phyloP scores from a whole-genome alignment of 2,888 invertebrate genomes.

The Acanthopleura granulata region DNA sequence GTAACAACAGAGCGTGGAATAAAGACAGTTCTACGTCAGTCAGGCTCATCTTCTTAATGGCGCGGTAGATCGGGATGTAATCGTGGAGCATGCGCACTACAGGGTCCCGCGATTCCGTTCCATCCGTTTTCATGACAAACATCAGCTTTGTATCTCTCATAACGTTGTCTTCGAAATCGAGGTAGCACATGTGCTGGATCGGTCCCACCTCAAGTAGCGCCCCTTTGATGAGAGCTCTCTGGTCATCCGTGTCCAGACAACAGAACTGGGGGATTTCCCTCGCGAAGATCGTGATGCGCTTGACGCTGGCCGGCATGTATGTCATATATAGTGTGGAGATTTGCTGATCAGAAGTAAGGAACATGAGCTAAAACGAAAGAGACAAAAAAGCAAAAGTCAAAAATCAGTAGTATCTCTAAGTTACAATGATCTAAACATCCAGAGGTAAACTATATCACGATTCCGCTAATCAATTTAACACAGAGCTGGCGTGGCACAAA shows the following conservation, averaged over 20 bases:
- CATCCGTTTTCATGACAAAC: slow-evolving; percentile 32
- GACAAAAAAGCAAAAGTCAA: background rate
- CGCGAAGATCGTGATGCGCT: slow-evolving; percentile 55
- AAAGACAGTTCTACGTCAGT: slow-evolving; percentile 51
- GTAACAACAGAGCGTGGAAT: slow-evolving; percentile 44
- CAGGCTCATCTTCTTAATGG: slow-evolving; percentile 40
- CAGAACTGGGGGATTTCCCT: slow-evolving; percentile 57
- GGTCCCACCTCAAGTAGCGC: slow-evolving; percentile 54
- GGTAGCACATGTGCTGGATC: slow-evolving; percentile 44
- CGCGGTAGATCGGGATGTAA: slow-evolving; percentile 25
- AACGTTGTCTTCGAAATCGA: slow-evolving; percentile 30
- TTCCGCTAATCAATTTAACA: no score
- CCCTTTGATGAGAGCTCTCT: slow-evolving; percentile 52
- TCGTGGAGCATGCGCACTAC: slow-evolving; percentile 44
- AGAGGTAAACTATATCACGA: no score
- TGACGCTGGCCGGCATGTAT: slow-evolving; percentile 53
- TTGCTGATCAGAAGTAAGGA: slow-evolving; percentile 27
- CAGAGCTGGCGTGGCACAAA: no score
- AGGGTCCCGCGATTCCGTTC: slow-evolving; percentile 23
- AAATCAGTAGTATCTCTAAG: no score
- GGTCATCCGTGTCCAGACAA: slow-evolving; percentile 48
- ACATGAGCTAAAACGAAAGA: slow-evolving; percentile 20
- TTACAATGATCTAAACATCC: no score
- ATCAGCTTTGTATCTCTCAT: slow-evolving; percentile 44
- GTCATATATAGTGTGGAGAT: slow-evolving; percentile 46